A percentile compares a stretch with the other conserved stretches of the same genome.
phyloP scores from a whole-genome alignment of 2,113 vertebrate species.

The Theristicus caerulescens region DNA sequence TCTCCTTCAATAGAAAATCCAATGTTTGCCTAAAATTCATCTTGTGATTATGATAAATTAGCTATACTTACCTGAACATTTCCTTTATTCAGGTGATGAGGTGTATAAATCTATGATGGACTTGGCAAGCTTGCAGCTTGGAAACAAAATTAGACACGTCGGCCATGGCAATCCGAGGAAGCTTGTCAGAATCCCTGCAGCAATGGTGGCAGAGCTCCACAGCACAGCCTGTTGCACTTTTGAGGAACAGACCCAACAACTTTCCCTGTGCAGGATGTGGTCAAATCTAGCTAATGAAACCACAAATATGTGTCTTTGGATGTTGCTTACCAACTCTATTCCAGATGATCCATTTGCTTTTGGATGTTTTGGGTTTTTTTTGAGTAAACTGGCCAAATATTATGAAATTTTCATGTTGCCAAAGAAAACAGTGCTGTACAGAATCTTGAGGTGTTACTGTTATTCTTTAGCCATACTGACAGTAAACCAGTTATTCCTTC shows the following conservation, averaged over 20 bases:
- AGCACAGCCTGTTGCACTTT: not conserved
- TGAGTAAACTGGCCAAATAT: not conserved
- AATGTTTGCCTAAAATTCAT: not conserved
- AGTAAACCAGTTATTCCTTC: not conserved
- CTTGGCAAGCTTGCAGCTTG: not conserved
- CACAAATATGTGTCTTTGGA: not conserved
- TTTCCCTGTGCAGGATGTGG: not conserved
- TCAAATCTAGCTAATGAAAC: not conserved
- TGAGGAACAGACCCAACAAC: not conserved
- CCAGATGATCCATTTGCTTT: not conserved
- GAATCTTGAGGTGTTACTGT: not conserved
- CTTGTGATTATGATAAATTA: not conserved
- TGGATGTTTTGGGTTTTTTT: not conserved
- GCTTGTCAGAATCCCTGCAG: not conserved
- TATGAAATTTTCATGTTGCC: not conserved
- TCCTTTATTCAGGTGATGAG: not conserved
- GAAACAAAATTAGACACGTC: not conserved
- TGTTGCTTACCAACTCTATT: not conserved
- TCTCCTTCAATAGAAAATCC: not conserved
- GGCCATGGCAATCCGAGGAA: not conserved
- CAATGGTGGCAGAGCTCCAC: not conserved
- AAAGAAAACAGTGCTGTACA: not conserved
- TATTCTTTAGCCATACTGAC: not conserved
- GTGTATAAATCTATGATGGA: fast-evolving
- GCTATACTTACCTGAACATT: not conserved